Evolutionary conservation across 2,888 invertebrate species (phyloP).

Genomic region (Trichopria drosophilae): DNA sequence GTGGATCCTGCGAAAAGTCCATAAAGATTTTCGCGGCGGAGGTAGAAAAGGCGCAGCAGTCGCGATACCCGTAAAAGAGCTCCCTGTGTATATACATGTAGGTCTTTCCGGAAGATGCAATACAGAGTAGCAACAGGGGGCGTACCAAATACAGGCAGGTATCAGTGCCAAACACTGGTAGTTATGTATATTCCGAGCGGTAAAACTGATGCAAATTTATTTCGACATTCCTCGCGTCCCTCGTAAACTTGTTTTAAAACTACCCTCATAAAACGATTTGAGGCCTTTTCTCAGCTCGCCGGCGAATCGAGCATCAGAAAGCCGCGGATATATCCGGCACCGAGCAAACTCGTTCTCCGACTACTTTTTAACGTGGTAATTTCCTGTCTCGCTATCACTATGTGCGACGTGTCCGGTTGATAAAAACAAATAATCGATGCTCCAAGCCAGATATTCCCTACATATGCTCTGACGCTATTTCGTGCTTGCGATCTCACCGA

Average conservation of each 20-base stretch:
- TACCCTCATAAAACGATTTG: conserved; percentile 55
- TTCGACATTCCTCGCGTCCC: conserved; percentile 49
- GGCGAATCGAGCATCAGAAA: conserved; percentile 25
- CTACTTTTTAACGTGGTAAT: conserved; percentile 41
- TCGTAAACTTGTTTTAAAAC: conserved; percentile 53
- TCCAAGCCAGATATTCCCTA: no score
- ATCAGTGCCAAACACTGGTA: conserved; percentile 55
- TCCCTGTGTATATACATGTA: conserved; percentile 39
- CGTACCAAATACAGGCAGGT: no score
- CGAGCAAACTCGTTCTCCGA: conserved; percentile 38
- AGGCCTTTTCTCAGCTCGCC: conserved; percentile 41
- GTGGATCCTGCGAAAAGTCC: conserved; percentile 33
- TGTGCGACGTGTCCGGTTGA: no score
- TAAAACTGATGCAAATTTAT: conserved; percentile 56
- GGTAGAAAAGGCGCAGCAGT: conserved; percentile 39
- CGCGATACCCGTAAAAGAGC: conserved; percentile 38
- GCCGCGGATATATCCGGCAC: conserved; percentile 19
- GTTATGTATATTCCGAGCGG: conserved; percentile 53
- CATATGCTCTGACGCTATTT: no score
- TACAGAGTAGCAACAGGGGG: no score
- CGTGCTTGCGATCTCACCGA: no score
- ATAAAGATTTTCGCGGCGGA: conserved; percentile 35
- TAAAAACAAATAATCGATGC: no score
- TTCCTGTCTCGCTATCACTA: conserved; percentile 26
- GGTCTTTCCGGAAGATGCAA: conserved; percentile 37